A percentile compares a stretch with the other conserved stretches of the same genome.
These are phyloP conservation scores for Exocentrus adspersus DNA, from an alignment of 2,888 invertebrate species.

Conservation along the genomic window DNA sequence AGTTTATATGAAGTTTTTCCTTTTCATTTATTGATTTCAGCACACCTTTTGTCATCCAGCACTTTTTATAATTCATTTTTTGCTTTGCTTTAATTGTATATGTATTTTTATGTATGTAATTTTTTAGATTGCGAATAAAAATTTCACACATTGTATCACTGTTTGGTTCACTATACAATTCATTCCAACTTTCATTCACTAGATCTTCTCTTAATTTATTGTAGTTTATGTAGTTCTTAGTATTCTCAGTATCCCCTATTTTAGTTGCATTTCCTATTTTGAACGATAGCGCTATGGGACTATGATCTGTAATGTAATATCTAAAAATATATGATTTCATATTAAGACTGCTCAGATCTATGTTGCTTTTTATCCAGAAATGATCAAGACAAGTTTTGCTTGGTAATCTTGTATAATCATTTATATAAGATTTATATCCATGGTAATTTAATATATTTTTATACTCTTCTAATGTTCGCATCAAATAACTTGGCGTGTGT, in stretches of 20 bases:
- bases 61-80: slow-evolving; percentile 8
- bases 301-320: too few relatives aligned
- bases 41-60: slow-evolving; percentile 6
- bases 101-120: not conserved
- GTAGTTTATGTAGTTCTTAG: not conserved
- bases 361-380: not conserved
- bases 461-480: not conserved
- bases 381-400: not conserved
- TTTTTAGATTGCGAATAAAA: slow-evolving; percentile 4
- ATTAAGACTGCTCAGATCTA: not conserved
- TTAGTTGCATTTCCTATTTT: not conserved
- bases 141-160: not conserved
- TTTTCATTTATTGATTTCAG: slow-evolving; percentile 16
- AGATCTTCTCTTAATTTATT: not conserved
- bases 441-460: not conserved
- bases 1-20: slow-evolving; percentile 20
- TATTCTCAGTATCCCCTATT: not conserved
- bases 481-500: too few relatives aligned
- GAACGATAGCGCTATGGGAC: not conserved
- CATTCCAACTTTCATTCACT: not conserved
- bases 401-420: not conserved
- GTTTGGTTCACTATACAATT: not conserved
- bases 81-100: not conserved
- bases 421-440: not conserved
- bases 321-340: too few relatives aligned